Percentiles rank a stretch among this genome's conserved stretches.
Evolutionary conservation across 1,140 invertebrate species (phyloP).

Genomic region (Galleria mellonella): DNA sequence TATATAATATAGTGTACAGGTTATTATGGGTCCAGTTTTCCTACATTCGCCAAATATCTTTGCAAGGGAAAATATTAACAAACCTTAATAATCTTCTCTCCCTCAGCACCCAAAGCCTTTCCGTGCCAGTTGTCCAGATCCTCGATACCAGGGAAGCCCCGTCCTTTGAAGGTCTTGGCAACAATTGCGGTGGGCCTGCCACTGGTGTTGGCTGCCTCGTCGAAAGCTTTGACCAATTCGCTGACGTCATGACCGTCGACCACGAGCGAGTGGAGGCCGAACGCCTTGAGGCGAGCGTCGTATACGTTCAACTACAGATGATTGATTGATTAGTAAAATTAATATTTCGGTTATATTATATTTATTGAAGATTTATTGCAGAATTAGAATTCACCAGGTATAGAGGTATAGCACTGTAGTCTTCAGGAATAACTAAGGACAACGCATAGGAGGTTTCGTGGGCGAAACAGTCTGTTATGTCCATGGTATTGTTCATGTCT

Average conservation of each 20-base stretch:
- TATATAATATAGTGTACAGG: too few relatives aligned
- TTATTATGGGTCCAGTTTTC: too few relatives aligned
- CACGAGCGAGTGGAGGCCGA: conserved; percentile 94
- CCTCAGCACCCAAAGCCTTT: conserved; percentile 91
- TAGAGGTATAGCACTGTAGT: too few relatives aligned
- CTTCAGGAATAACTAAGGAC: too few relatives aligned
- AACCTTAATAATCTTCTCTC: conserved; percentile 83
- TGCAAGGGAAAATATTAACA: conserved; percentile 1
- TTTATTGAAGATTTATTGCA: too few relatives aligned
- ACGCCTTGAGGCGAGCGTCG: conserved; percentile 90
- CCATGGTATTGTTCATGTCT: too few relatives aligned
- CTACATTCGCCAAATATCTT: too few relatives aligned
- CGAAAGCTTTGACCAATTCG: conserved; percentile 90
- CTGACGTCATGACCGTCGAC: conserved; percentile 98
- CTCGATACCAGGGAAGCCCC: conserved; percentile 91
- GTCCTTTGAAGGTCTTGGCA: conserved; percentile 97
- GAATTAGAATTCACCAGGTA: too few relatives aligned
- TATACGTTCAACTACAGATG: conserved; percentile 85
- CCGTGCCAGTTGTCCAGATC: conserved; percentile 98
- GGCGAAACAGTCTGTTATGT: too few relatives aligned
- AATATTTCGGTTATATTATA: too few relatives aligned
- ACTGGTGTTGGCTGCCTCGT: conserved; percentile 84
- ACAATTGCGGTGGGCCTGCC: conserved; percentile 94
- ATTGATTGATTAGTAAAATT: not conserved
- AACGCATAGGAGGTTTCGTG: too few relatives aligned